These are phyloP conservation scores for Maylandia zebra DNA, from an alignment of 2,113 vertebrate genomes.

Conservation along the genomic window DNA sequence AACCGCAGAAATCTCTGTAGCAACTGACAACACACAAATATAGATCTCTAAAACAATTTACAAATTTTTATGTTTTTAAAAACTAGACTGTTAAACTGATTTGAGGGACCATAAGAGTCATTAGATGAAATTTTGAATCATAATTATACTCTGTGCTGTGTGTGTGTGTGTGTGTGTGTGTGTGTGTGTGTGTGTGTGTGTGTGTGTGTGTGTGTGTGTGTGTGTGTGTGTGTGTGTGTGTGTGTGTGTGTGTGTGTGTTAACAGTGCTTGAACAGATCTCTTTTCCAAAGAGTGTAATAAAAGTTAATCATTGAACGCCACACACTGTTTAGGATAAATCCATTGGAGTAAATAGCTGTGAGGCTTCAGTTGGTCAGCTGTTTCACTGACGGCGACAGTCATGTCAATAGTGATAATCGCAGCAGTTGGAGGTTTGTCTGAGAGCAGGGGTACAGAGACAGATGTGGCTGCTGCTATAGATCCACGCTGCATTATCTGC, in stretches of 20 bases:
- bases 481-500: conserved; percentile 29
- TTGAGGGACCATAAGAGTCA: not conserved
- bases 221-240: no score
- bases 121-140: not conserved
- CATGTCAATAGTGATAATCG: not conserved
- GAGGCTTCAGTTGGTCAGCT: not conserved
- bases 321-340: not conserved
- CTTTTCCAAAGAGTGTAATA: not conserved
- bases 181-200: not conserved
- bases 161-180: not conserved
- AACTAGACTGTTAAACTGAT: not conserved
- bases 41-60: not conserved
- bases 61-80: not conserved
- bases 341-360: not conserved
- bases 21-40: not conserved
- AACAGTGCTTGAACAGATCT: not conserved
- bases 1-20: not conserved
- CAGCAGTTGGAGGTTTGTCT: conserved; percentile 6
- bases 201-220: not conserved
- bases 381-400: not conserved
- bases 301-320: not conserved
- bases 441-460: not conserved
- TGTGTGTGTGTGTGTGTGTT: not conserved
- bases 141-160: not conserved
- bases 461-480: conserved; percentile 35